Conservation (phyloP, 2,113 vertebrate genomes). For the Trichomycterus rosablanca region DNA sequence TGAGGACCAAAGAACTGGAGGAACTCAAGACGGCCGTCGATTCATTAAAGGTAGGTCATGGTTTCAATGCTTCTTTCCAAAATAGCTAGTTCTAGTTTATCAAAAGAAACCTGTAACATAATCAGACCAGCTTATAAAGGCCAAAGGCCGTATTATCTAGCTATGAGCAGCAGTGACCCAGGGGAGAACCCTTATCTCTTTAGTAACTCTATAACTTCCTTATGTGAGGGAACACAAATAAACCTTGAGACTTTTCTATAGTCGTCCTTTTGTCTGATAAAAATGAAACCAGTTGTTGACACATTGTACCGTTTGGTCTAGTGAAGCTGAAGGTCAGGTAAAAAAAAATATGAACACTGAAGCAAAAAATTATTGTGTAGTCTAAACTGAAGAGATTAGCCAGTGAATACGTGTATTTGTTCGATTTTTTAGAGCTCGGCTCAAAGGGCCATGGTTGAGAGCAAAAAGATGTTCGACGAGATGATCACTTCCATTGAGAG, state of each 20-base stretch:
- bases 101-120: slow-evolving; percentile 13
- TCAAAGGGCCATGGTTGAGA: slow-evolving; percentile 73
- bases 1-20: slow-evolving; percentile 73
- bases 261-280: slow-evolving; percentile 25
- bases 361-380: background rate
- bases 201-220: slow-evolving; percentile 36
- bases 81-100: slow-evolving; percentile 3
- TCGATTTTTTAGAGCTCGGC: slow-evolving; percentile 62
- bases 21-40: slow-evolving; percentile 72
- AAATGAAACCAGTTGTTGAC: slow-evolving; percentile 7
- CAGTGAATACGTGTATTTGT: no score
- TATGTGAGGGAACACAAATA: slow-evolving; percentile 36
- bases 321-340: background rate
- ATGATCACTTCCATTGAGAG: slow-evolving; percentile 76
- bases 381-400: background rate
- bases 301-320: slow-evolving; percentile 24
- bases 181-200: slow-evolving; percentile 29
- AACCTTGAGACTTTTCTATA: slow-evolving; percentile 34
- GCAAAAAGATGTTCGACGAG: slow-evolving; percentile 77
- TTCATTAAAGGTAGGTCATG: slow-evolving; percentile 66
- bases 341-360: slow-evolving; percentile 2
- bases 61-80: slow-evolving; percentile 5
- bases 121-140: slow-evolving; percentile 17
- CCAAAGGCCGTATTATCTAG: slow-evolving; percentile 7
- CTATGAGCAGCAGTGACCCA: slow-evolving; percentile 3